Evolutionary conservation across 2,888 invertebrate species (phyloP).

Genomic region (Crocallis elinguaria): DNA sequence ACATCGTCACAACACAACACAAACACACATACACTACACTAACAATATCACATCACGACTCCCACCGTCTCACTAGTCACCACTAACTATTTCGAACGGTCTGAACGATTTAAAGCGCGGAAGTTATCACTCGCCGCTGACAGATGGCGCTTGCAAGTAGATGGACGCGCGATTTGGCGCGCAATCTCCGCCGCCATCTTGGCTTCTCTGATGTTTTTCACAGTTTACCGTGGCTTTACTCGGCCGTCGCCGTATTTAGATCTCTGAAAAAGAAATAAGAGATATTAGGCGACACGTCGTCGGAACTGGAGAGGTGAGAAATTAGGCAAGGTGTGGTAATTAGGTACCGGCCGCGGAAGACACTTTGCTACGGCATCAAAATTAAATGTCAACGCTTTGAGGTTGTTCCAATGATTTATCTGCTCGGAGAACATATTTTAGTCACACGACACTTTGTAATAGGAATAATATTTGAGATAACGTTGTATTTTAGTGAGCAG

Average conservation of each 20-base stretch:
- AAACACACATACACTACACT: slow-evolving; percentile 59
- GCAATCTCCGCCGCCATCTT: slow-evolving; percentile 73
- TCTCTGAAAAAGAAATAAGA: slow-evolving; percentile 75
- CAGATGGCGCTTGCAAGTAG: slow-evolving; percentile 66
- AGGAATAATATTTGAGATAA: slow-evolving; percentile 10
- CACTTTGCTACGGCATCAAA: slow-evolving; percentile 61
- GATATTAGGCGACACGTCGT: slow-evolving; percentile 60
- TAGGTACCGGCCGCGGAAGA: slow-evolving; percentile 51
- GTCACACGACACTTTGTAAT: slow-evolving; percentile 39
- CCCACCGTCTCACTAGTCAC: slow-evolving; percentile 66
- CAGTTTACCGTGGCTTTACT: slow-evolving; percentile 65
- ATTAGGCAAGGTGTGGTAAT: slow-evolving; percentile 71
- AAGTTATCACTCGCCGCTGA: slow-evolving; percentile 57
- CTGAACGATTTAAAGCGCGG: slow-evolving; percentile 67
- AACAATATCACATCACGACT: slow-evolving; percentile 74
- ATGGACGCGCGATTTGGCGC: slow-evolving; percentile 68
- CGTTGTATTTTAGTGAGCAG: not conserved
- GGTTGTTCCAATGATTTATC: slow-evolving; percentile 37
- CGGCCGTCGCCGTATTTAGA: slow-evolving; percentile 63
- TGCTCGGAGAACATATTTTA: slow-evolving; percentile 36
- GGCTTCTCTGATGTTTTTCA: slow-evolving; percentile 70
- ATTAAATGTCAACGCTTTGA: slow-evolving; percentile 56
- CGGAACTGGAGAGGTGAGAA: slow-evolving; percentile 51
- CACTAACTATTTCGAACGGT: slow-evolving; percentile 77
- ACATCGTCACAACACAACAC: slow-evolving; percentile 80